These are phyloP conservation scores for Pyralis farinalis DNA, from an alignment of 2,888 invertebrate genomes.

Conservation along the genomic window DNA sequence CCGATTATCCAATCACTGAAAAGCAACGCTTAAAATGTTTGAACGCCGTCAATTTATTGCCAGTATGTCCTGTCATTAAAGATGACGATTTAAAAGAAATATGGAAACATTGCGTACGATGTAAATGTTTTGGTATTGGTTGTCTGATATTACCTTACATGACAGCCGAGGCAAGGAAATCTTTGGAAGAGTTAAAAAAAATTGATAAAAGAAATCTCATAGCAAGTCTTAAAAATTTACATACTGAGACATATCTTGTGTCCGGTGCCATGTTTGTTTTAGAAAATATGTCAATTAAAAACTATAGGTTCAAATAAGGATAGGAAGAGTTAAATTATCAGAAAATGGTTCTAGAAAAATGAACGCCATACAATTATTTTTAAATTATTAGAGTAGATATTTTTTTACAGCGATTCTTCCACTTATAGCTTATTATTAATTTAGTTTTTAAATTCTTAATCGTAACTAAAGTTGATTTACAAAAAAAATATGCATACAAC, in stretches of 20 bases:
- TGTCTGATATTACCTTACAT: constrained; percentile 71
- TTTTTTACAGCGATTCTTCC: no score
- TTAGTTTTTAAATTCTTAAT: no score
- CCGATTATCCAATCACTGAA: constrained; percentile 72
- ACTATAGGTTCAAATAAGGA: constrained; percentile 31
- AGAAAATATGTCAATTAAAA: constrained; percentile 55
- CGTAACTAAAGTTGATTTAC: no score
- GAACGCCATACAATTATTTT: no score
- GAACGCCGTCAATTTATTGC: constrained; percentile 64
- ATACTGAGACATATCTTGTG: constrained; percentile 65
- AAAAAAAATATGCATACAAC: no score
- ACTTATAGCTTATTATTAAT: no score
- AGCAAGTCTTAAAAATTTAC: constrained; percentile 67
- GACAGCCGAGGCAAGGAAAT: constrained; percentile 53
- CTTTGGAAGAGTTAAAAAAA: constrained; percentile 58
- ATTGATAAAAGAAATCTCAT: constrained; percentile 68
- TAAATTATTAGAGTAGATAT: no score
- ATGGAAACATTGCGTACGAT: constrained; percentile 70
- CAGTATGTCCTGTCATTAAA: constrained; percentile 64
- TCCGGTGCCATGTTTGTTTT: constrained; percentile 71
- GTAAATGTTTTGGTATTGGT: constrained; percentile 65
- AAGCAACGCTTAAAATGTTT: constrained; percentile 65
- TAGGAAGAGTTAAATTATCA: background rate
- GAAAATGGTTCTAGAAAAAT: no score
- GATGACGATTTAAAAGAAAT: constrained; percentile 69